phyloP scores from a whole-genome alignment of 2,888 invertebrate genomes.

The Amiota mariae region DNA sequence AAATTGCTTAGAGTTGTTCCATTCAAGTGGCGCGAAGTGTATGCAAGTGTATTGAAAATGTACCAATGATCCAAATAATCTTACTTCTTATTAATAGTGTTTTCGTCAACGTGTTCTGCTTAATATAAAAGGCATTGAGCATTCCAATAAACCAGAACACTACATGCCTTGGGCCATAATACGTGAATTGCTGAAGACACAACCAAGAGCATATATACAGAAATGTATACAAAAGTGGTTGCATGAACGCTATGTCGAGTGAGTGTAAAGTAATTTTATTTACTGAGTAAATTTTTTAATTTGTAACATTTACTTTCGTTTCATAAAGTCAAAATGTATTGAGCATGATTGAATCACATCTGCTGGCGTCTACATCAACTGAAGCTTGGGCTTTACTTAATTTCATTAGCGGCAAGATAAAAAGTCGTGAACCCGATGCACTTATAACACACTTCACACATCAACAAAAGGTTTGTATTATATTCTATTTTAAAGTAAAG shows the following conservation, averaged over 20 bases:
- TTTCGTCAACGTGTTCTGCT: slow-evolving; percentile 67
- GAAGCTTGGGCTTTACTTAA: slow-evolving; percentile 72
- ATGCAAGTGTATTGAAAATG: not conserved
- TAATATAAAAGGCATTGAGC: slow-evolving; percentile 69
- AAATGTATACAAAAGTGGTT: slow-evolving; percentile 41
- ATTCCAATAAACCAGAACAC: slow-evolving; percentile 68
- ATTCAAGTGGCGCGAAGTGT: not conserved
- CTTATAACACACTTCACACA: slow-evolving; percentile 64
- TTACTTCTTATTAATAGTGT: slow-evolving; percentile 54
- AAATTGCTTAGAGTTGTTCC: too few relatives aligned
- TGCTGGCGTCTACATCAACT: slow-evolving; percentile 69
- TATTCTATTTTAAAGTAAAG: not conserved
- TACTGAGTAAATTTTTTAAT: not conserved
- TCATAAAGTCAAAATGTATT: slow-evolving; percentile 60
- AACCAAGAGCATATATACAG: slow-evolving; percentile 69
- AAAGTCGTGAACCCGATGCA: slow-evolving; percentile 66
- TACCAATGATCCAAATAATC: not conserved
- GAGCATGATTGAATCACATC: slow-evolving; percentile 68
- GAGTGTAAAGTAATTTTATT: not conserved
- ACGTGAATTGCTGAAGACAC: slow-evolving; percentile 62
- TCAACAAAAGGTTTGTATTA: slow-evolving; percentile 10
- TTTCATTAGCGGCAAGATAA: slow-evolving; percentile 69
- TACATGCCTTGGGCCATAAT: slow-evolving; percentile 72
- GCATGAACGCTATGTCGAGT: slow-evolving; percentile 52
- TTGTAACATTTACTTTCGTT: not conserved